phyloP scores from a whole-genome alignment of 2,113 vertebrate genomes.

The Pygoscelis adeliae region DNA sequence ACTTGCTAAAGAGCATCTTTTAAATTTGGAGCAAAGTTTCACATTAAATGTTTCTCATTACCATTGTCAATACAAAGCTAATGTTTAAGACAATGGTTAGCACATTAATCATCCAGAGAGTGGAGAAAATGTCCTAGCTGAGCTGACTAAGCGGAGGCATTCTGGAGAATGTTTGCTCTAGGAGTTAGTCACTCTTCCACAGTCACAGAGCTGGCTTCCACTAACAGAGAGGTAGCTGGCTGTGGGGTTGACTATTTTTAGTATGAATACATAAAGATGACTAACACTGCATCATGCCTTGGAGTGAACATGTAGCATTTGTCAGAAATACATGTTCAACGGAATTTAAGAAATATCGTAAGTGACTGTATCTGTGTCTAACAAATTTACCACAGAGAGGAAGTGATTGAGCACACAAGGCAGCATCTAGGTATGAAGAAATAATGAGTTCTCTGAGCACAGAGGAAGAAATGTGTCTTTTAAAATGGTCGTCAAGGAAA shows the following conservation, averaged over 20 bases:
- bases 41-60: conserved; percentile 20
- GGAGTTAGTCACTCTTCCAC: conserved; percentile 56
- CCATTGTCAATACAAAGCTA: conserved; percentile 9
- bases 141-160: conserved; percentile 43
- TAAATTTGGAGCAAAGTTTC: neutral
- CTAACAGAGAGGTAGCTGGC: conserved; percentile 35
- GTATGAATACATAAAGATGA: conserved; percentile 58
- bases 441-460: neutral
- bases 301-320: conserved; percentile 50
- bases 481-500: neutral
- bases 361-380: conserved; percentile 23
- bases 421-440: neutral
- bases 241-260: conserved; percentile 56
- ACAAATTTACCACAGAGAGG: conserved; percentile 30
- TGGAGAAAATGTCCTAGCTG: conserved; percentile 31
- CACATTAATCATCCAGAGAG: conserved; percentile 36
- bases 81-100: conserved; percentile 38
- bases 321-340: conserved; percentile 49
- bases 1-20: neutral
- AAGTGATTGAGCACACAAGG: conserved; percentile 10
- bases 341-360: conserved; percentile 16
- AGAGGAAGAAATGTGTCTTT: neutral
- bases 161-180: conserved; percentile 56
- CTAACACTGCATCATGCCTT: conserved; percentile 54
- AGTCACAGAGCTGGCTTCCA: conserved; percentile 40